A percentile compares a stretch with the other conserved stretches of the same genome.
Conservation (phyloP, 2,888 invertebrate species). For the Pterostichus niger region DNA sequence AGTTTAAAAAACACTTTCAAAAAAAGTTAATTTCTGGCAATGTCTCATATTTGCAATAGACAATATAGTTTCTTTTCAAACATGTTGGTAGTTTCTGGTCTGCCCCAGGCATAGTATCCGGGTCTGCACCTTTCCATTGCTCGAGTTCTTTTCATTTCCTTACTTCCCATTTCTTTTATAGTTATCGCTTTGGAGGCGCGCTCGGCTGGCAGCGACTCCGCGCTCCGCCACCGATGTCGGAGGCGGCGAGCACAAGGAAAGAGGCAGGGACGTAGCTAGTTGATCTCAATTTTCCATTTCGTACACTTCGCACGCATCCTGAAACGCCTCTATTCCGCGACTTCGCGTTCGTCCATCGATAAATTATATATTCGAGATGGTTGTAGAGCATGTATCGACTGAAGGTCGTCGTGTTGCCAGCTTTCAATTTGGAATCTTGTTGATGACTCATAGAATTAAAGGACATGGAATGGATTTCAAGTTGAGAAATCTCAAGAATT, state of each 20-base stretch:
- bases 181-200: slow-evolving; percentile 71
- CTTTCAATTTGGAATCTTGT: too few species aligned
- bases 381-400: too few species aligned
- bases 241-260: not conserved
- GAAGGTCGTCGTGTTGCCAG: too few species aligned
- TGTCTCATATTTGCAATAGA: too few species aligned
- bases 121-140: slow-evolving; percentile 66
- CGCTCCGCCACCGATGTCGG: not conserved
- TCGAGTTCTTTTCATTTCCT: slow-evolving; percentile 74
- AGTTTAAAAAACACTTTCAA: too few species aligned
- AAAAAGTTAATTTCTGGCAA: too few species aligned
- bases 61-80: not conserved
- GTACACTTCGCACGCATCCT: slow-evolving; percentile 63
- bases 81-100: slow-evolving; percentile 37
- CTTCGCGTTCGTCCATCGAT: slow-evolving; percentile 2
- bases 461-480: too few species aligned
- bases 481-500: too few species aligned
- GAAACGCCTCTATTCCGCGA: slow-evolving; percentile 53
- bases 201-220: not conserved
- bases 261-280: slow-evolving; percentile 54
- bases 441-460: too few species aligned
- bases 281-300: slow-evolving; percentile 67
- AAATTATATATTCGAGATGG: slow-evolving; percentile 63
- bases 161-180: slow-evolving; percentile 75
- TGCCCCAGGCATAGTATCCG: slow-evolving; percentile 22